A percentile compares a stretch with the other conserved stretches of the same genome.
Conservation (phyloP, 1,140 invertebrate genomes). For the Drosophila athabasca region DNA sequence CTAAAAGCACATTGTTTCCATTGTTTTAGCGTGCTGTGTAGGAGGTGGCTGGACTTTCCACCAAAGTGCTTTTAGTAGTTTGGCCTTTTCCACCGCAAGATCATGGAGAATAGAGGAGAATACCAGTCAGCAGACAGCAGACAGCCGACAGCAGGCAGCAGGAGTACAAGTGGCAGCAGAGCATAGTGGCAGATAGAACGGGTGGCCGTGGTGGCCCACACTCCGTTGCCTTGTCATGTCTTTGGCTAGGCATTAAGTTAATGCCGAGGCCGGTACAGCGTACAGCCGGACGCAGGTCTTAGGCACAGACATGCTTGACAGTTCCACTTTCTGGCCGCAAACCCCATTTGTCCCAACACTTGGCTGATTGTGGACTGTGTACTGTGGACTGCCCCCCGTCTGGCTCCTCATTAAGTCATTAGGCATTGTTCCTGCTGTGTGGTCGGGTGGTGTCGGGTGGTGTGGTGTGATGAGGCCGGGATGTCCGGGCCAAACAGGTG, state of each 20-base stretch:
- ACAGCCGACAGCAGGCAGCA: background rate
- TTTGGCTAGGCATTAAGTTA: slow-evolving; percentile 78
- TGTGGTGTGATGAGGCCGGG: slow-evolving; percentile 4
- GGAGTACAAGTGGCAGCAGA: background rate
- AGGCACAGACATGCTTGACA: slow-evolving; percentile 62
- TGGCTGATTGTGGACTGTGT: slow-evolving; percentile 9
- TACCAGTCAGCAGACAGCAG: background rate
- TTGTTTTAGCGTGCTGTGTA: slow-evolving; percentile 41
- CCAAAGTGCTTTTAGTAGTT: slow-evolving; percentile 81
- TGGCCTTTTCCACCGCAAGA: slow-evolving; percentile 69
- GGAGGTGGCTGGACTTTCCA: slow-evolving; percentile 43
- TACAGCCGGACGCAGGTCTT: slow-evolving; percentile 10
- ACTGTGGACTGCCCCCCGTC: background rate
- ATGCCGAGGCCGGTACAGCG: slow-evolving; percentile 51
- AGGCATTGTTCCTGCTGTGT: slow-evolving; percentile 65
- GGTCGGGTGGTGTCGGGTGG: slow-evolving; percentile 40
- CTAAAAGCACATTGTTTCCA: slow-evolving; percentile 55
- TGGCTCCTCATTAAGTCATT: slow-evolving; percentile 76
- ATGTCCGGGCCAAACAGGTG: slow-evolving; percentile 66
- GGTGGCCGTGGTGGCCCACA: background rate
- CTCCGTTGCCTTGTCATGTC: slow-evolving; percentile 63
- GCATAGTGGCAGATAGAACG: no score
- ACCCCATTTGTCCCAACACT: slow-evolving; percentile 39
- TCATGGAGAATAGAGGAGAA: slow-evolving; percentile 33
- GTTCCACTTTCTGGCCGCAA: slow-evolving; percentile 43